These are phyloP conservation scores for Lethocerus indicus DNA, from an alignment of 1,140 invertebrate genomes.

Conservation along the genomic window DNA sequence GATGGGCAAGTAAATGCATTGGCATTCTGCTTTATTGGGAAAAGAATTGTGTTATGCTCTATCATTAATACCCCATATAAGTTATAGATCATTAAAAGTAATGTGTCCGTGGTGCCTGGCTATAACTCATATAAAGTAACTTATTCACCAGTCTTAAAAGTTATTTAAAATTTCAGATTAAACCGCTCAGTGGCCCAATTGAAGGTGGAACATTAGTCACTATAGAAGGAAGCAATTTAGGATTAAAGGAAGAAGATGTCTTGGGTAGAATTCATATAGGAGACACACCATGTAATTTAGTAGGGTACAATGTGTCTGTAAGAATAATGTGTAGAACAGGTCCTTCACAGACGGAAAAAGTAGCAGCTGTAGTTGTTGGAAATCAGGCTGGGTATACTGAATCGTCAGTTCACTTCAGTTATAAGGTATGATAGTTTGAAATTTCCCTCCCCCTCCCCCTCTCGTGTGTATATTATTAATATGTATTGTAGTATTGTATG, in stretches of 20 bases:
- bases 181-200: constrained; percentile 81
- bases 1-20: neutral
- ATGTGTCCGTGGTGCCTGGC: neutral
- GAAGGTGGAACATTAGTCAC: constrained; percentile 92
- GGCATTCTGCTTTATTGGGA: too few relatives aligned
- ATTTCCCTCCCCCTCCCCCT: neutral
- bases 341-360: constrained; percentile 46
- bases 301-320: constrained; percentile 82
- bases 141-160: too few relatives aligned
- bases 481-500: neutral
- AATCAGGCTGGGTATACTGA: constrained; percentile 78
- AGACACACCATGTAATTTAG: constrained; percentile 68
- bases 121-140: neutral
- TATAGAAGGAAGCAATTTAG: constrained; percentile 91
- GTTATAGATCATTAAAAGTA: too few relatives aligned
- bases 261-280: constrained; percentile 81
- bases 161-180: constrained; percentile 41
- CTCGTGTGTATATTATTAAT: neutral
- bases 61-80: too few relatives aligned
- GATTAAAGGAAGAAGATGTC: constrained; percentile 77
- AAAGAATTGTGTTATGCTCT: too few relatives aligned
- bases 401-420: constrained; percentile 76
- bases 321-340: constrained; percentile 77
- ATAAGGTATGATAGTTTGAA: constrained; percentile 37
- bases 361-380: constrained; percentile 69